Percentiles rank a stretch among this genome's conserved stretches.
Conservation (phyloP, 2,113 vertebrate species). For the Hippoglossus stenolepis region DNA sequence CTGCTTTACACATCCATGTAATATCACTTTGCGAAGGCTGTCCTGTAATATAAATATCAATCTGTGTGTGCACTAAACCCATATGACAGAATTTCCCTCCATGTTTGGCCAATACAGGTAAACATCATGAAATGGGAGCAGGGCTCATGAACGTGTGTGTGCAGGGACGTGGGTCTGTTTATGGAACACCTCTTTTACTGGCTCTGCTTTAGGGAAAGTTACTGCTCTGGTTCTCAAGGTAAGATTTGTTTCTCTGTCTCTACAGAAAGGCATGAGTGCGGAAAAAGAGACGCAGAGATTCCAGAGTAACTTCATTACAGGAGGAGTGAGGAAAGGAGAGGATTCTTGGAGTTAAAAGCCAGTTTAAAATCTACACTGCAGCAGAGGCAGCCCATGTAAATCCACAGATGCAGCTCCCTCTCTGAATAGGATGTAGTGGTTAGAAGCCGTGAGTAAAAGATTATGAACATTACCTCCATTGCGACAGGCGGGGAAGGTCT, state of each 20-base stretch:
- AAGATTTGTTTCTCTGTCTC: background rate
- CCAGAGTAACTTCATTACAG: background rate
- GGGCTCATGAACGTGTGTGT: background rate
- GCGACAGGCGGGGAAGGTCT: slow-evolving; percentile 91
- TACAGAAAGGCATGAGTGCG: background rate
- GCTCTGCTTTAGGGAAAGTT: background rate
- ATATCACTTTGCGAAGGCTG: no score
- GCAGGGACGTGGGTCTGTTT: background rate
- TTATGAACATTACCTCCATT: slow-evolving; percentile 85
- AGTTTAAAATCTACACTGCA: background rate
- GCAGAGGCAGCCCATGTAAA: background rate
- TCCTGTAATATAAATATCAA: no score
- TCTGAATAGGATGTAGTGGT: background rate
- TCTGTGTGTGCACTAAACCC: no score
- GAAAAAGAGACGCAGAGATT: background rate
- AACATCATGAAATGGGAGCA: background rate
- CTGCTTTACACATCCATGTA: no score
- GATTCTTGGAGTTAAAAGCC: background rate
- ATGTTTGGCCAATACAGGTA: no score
- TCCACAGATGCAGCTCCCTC: background rate
- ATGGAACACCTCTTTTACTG: background rate
- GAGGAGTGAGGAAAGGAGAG: background rate
- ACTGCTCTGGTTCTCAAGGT: background rate
- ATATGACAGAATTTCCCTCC: background rate
- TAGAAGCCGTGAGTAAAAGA: background rate